Base-by-base conservation (phyloP, 2,888 invertebrate genomes). In the Rhopalosiphum nymphaeae region DNA sequence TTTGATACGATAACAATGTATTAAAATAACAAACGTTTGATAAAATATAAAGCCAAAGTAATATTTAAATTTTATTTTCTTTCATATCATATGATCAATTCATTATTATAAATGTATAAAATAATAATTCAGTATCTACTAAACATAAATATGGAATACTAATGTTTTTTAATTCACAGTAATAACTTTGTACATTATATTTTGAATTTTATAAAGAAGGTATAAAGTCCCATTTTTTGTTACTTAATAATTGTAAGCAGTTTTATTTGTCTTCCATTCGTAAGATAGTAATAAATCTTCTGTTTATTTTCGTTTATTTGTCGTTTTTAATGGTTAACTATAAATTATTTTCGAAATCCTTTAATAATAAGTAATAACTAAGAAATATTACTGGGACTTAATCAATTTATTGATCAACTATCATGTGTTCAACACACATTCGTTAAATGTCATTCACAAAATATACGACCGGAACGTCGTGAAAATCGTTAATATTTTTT, bases 291-390 rank as follows among this genome's bases (percentile, higher is more conserved):
- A 92, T 92, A 88, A 92, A 88, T 88, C 67, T 42, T 88, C 53
- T 88, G 53, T 92, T 92, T 92, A 88, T 78, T 92, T 88, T 88
- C 67, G 53, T 53, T 92, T 67, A 53, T 53, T 92, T 25, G 36
- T 42, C 42, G 53, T 92, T 88, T 78, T 78, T 92, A 88, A 92
- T 88, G 88, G 92, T n/a, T 16, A 29, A 88, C 53, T 21, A 78
- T 92, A 92, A 92, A 87, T 88, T 92, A 78, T 92, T 29, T 42
- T 78, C 53, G 67, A 92, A 67, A 92, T 92, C 36, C 57, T 92
- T 67, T 42, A 67, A 92, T 67, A 92, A 87, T 57, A 13, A 29
- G 29, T 42, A 9, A 87, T 57, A 13, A 29, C 67, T 42, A 36
- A 92, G 88, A 92, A 88, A 88, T 88, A 92, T 88, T 88, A 42